A percentile compares a stretch with the other conserved stretches of the same genome.
Evolutionary conservation across 2,113 vertebrate species (phyloP).

Genomic region (Mormyrus lacerda): DNA sequence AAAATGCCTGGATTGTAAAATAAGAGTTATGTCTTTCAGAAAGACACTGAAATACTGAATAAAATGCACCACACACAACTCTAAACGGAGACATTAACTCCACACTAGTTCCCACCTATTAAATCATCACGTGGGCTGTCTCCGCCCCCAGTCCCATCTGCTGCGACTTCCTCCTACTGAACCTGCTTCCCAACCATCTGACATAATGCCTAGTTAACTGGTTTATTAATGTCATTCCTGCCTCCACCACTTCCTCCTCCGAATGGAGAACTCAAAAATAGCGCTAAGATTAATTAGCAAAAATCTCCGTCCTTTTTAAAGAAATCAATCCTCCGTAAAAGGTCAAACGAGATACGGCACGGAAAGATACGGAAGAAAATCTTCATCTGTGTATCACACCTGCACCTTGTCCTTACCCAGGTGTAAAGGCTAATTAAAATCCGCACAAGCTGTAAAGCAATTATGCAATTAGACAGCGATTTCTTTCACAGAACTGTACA

Average conservation of each 20-base stretch:
- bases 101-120: neutral
- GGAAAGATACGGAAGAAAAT: neutral
- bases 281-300: neutral
- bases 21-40: neutral
- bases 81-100: neutral
- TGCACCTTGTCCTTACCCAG: neutral
- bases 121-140: neutral
- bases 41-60: neutral
- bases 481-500: neutral
- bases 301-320: neutral
- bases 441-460: neutral
- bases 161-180: neutral
- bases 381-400: neutral
- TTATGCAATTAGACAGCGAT: neutral
- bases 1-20: neutral
- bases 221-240: neutral
- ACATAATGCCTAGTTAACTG: neutral
- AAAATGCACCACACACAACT: neutral
- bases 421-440: neutral
- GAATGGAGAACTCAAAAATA: neutral
- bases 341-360: neutral
- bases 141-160: constrained; percentile 4
- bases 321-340: neutral
- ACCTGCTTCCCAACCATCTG: constrained; percentile 6
- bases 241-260: neutral